Evolutionary conservation across 1,140 invertebrate species (phyloP).

Genomic region (Drosophila elegans): DNA sequence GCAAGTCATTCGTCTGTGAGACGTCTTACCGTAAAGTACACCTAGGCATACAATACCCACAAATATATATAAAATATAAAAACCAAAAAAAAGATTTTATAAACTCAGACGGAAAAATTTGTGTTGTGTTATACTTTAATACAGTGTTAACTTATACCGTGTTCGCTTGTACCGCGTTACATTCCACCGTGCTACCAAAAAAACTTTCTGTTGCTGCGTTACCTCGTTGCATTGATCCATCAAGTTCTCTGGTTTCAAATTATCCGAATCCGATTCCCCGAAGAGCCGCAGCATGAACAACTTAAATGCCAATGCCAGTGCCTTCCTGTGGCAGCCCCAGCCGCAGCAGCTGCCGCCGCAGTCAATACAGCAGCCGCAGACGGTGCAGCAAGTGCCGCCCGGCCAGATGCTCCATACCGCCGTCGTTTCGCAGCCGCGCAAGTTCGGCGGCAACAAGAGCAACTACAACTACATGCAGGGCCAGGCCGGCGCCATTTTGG

Average conservation of each 20-base stretch:
- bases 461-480: conserved; percentile 61
- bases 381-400: conserved; percentile 16
- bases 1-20: conserved; percentile 50
- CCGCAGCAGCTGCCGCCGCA: conserved; percentile 21
- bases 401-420: conserved; percentile 28
- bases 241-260: background rate
- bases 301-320: conserved; percentile 52
- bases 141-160: conserved; percentile 20
- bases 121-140: conserved; percentile 8
- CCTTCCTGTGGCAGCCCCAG: conserved; percentile 61
- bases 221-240: background rate
- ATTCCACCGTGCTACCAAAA: conserved; percentile 15
- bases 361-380: background rate
- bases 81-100: conserved; percentile 13
- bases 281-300: conserved; percentile 54
- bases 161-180: conserved; percentile 3
- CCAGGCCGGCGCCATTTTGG: conserved; percentile 46
- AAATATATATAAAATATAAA: conserved; percentile 37
- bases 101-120: conserved; percentile 10
- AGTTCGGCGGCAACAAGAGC: conserved; percentile 63
- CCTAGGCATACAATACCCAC: conserved; percentile 25
- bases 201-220: conserved; percentile 7
- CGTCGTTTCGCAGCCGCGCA: conserved; percentile 47
- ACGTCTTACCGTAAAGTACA: conserved; percentile 50
- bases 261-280: background rate